Conservation (phyloP, 1,140 invertebrate species). For the Bombus sibiricus region DNA sequence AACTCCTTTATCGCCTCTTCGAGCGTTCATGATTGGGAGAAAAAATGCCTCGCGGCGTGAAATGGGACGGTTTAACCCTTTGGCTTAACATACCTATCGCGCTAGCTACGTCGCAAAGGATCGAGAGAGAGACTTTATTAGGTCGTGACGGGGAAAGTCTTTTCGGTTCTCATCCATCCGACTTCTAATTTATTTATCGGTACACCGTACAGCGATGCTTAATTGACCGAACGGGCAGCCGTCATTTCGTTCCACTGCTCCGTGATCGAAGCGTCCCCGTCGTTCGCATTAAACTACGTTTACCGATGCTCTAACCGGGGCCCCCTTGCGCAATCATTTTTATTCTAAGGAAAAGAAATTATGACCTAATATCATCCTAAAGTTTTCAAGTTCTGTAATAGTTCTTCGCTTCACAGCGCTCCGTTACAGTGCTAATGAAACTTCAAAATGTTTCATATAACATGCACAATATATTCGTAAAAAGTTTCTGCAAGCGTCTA, state of each 20-base stretch:
- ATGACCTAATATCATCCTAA: fast-evolving
- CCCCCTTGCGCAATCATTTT: background rate
- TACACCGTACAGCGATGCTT: background rate
- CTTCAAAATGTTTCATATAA: no score
- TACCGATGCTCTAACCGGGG: no score
- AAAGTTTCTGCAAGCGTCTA: no score
- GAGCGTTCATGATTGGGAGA: constrained; percentile 42
- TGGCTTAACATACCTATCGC: constrained; percentile 1
- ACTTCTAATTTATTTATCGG: constrained; percentile 5
- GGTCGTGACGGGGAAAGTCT: constrained; percentile 12
- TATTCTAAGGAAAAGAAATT: no score
- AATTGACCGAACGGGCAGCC: constrained; percentile 11
- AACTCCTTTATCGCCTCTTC: constrained; percentile 44
- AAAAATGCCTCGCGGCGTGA: constrained; percentile 19
- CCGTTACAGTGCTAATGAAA: no score
- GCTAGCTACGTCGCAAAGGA: constrained; percentile 7
- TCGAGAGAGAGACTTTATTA: constrained; percentile 11
- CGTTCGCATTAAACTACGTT: background rate
- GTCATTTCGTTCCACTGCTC: constrained; percentile 12
- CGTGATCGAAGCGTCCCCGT: background rate
- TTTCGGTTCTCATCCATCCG: constrained; percentile 7
- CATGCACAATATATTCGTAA: no score
- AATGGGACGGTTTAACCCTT: constrained; percentile 40
- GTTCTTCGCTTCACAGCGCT: no score
- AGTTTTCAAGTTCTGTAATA: no score